Percentiles rank a stretch among this genome's conserved stretches.
Conservation (phyloP, 1,140 invertebrate species). For the Contarinia nasturtii region DNA sequence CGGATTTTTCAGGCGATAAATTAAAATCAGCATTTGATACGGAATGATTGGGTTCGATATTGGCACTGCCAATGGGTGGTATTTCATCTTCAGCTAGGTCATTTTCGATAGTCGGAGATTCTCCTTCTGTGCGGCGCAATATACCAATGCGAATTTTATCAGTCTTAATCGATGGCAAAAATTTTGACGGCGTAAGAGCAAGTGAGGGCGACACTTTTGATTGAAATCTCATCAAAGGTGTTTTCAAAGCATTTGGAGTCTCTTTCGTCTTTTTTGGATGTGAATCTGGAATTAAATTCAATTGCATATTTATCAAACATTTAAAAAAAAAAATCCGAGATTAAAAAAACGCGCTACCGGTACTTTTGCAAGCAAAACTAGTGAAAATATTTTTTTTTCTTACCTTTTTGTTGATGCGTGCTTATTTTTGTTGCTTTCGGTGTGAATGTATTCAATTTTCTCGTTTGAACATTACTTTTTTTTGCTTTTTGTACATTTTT, state of each 20-base stretch:
- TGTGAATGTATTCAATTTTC: not conserved
- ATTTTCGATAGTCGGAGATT: not conserved
- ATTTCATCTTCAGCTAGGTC: not conserved
- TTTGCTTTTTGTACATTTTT: conserved; percentile 7
- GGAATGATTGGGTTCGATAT: not conserved
- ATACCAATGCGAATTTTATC: not conserved
- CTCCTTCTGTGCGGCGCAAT: not conserved
- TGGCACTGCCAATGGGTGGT: not conserved
- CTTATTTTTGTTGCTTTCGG: not conserved
- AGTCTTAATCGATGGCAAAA: not conserved
- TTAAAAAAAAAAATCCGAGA: not conserved
- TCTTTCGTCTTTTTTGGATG: not conserved
- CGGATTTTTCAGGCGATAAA: not conserved
- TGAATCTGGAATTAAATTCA: too few species aligned
- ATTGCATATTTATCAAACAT: not conserved
- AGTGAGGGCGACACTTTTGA: not conserved
- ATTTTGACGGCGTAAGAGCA: not conserved
- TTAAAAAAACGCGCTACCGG: not conserved
- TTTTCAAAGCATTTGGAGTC: not conserved
- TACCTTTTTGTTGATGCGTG: not conserved
- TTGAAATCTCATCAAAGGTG: not conserved
- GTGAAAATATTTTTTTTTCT: not conserved
- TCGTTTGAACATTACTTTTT: conserved; percentile 1
- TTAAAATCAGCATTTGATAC: not conserved
- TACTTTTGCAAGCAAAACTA: not conserved